A percentile compares a stretch with the other conserved stretches of the same genome.
Evolutionary conservation across 2,113 vertebrate genomes (phyloP).

Genomic region (Lepus europaeus): DNA sequence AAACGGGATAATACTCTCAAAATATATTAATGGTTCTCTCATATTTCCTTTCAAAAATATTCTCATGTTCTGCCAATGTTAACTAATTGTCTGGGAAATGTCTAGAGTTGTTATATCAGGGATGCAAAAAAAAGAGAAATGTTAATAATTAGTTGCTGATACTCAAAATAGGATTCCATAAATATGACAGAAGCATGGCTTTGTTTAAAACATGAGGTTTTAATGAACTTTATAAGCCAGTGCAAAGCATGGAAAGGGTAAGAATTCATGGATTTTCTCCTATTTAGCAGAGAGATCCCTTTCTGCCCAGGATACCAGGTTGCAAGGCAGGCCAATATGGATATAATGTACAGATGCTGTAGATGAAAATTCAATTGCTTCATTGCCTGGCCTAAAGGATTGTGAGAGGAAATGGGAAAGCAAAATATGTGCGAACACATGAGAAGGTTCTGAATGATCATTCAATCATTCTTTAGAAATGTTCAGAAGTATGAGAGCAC

Average conservation of each 20-base stretch:
- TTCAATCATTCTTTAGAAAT: too few species aligned
- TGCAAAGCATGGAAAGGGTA: background rate
- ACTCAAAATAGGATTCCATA: background rate
- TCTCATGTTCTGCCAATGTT: background rate
- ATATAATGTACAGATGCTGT: background rate
- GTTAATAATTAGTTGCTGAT: background rate
- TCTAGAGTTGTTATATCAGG: background rate
- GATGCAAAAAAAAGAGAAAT: background rate
- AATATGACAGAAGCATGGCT: background rate
- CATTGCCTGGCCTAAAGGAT: background rate
- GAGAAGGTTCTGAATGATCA: background rate
- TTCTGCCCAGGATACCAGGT: background rate
- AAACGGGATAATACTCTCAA: background rate
- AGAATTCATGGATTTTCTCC: background rate
- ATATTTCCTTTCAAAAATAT: conserved; percentile 10
- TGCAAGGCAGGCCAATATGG: background rate
- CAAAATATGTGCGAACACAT: background rate
- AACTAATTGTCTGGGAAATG: background rate
- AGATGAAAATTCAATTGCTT: background rate
- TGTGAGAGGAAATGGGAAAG: background rate
- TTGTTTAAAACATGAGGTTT: conserved; percentile 28
- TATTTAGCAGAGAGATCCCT: background rate
- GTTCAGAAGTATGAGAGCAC: too few species aligned
- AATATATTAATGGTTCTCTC: background rate
- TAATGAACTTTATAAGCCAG: conserved; percentile 1